Conservation (phyloP, 2,113 vertebrate species). For the Notothenia coriiceps region DNA sequence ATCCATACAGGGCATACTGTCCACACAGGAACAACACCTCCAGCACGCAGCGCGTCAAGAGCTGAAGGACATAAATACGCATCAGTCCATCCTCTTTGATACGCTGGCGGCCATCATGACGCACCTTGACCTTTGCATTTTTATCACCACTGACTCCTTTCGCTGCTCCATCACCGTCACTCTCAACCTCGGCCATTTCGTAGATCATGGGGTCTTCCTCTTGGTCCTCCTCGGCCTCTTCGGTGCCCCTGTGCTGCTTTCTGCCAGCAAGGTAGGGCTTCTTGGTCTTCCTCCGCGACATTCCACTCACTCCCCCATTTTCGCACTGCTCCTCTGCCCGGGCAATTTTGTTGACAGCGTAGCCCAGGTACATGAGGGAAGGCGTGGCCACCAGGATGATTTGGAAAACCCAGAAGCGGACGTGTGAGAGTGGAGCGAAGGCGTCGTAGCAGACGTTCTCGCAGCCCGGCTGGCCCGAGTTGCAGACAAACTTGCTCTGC, state of each 20-base stretch:
- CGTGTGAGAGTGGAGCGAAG: conserved; percentile 93
- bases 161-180: conserved; percentile 79
- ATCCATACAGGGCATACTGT: conserved; percentile 93
- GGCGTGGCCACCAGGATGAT: conserved; percentile 93
- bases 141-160: conserved; percentile 74
- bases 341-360: conserved; percentile 93
- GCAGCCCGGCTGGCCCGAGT: conserved; percentile 93
- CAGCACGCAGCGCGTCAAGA: conserved; percentile 88
- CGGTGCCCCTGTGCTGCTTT: conserved; percentile 88
- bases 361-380: conserved; percentile 93
- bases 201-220: conserved; percentile 96
- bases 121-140: conserved; percentile 52
- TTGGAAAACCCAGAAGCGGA: conserved; percentile 97
- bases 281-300: conserved; percentile 70
- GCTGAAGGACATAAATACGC: conserved; percentile 93
- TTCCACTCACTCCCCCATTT: background rate
- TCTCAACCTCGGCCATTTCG: conserved; percentile 88
- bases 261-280: conserved; percentile 82
- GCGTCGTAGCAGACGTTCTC: conserved; percentile 96
- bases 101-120: conserved; percentile 89
- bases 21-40: conserved; percentile 92
- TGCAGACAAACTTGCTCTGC: conserved; percentile 96
- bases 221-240: conserved; percentile 90
- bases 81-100: conserved; percentile 93
- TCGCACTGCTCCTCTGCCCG: conserved; percentile 85